phyloP scores from a whole-genome alignment of 2,797 vertebrate genomes.

The Clarias fuscus region DNA sequence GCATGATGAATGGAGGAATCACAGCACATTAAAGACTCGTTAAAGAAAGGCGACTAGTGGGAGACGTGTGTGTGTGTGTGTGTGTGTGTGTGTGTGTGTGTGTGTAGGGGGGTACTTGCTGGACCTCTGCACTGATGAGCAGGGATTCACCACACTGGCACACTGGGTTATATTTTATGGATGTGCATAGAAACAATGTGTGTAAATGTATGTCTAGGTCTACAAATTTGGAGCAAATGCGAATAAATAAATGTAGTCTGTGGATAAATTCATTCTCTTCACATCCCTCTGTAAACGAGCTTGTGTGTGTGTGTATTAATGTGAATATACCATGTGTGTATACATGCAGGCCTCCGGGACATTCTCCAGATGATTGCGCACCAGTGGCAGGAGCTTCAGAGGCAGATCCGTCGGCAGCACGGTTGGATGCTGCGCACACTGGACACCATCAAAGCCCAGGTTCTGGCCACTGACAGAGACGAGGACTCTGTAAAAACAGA shows the following conservation, averaged over 20 bases:
- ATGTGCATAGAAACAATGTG: background rate
- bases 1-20: slow-evolving; percentile 59
- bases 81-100: slow-evolving; percentile 15
- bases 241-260: background rate
- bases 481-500: slow-evolving; percentile 69
- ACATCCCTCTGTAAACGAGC: background rate
- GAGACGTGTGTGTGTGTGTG: slow-evolving; percentile 38
- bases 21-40: slow-evolving; percentile 60
- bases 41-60: slow-evolving; percentile 57
- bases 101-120: slow-evolving; percentile 75
- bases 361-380: slow-evolving; percentile 91
- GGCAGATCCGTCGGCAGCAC: slow-evolving; percentile 95
- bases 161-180: slow-evolving; percentile 35
- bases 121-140: slow-evolving; percentile 72
- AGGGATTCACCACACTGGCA: slow-evolving; percentile 39
- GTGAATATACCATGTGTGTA: slow-evolving; percentile 27
- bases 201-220: background rate
- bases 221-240: background rate
- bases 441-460: slow-evolving; percentile 89
- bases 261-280: background rate
- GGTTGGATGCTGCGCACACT: slow-evolving; percentile 94
- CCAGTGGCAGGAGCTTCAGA: slow-evolving; percentile 97
- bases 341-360: slow-evolving; percentile 86
- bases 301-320: background rate
- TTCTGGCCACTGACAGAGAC: slow-evolving; percentile 82